Evolutionary conservation across 1,140 invertebrate genomes (phyloP).

Genomic region (Bombus breviceps): DNA sequence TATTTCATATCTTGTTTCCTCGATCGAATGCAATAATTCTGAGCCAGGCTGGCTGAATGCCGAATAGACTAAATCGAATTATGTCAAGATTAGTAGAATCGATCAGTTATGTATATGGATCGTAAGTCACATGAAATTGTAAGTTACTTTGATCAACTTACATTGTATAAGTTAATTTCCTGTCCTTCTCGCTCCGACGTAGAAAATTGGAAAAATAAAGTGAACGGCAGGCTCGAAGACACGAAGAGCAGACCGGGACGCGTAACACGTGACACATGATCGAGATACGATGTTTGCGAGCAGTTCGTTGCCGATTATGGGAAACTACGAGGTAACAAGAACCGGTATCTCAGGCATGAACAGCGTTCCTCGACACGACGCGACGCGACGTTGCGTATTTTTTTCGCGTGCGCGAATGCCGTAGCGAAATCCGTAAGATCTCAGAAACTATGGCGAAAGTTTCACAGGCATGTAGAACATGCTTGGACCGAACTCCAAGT

Average conservation of each 20-base stretch:
- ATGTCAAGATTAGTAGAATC: conserved; percentile 14
- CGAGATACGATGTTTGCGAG: conserved; percentile 43
- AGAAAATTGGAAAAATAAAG: conserved; percentile 40
- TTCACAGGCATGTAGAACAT: conserved; percentile 25
- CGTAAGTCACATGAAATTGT: background rate
- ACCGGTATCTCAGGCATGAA: conserved; percentile 14
- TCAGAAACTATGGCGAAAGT: conserved; percentile 32
- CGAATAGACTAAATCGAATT: background rate
- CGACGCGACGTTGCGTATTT: background rate
- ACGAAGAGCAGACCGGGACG: conserved; percentile 39
- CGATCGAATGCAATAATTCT: background rate
- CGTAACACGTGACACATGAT: conserved; percentile 46
- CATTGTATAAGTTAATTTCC: conserved; percentile 23
- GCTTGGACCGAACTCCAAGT: conserved; percentile 16
- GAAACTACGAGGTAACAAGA: conserved; percentile 5
- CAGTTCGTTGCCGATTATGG: conserved; percentile 48
- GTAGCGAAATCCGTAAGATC: conserved; percentile 9
- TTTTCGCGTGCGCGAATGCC: background rate
- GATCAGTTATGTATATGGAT: background rate
- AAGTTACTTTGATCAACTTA: conserved; percentile 19
- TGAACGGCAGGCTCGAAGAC: conserved; percentile 13
- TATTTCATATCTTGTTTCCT: conserved; percentile 28
- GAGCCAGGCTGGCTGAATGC: background rate
- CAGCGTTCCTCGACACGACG: background rate
- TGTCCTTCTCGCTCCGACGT: conserved; percentile 21